These are phyloP conservation scores for Erpornis zantholeuca DNA, from an alignment of 2,113 vertebrate genomes.

Conservation along the genomic window DNA sequence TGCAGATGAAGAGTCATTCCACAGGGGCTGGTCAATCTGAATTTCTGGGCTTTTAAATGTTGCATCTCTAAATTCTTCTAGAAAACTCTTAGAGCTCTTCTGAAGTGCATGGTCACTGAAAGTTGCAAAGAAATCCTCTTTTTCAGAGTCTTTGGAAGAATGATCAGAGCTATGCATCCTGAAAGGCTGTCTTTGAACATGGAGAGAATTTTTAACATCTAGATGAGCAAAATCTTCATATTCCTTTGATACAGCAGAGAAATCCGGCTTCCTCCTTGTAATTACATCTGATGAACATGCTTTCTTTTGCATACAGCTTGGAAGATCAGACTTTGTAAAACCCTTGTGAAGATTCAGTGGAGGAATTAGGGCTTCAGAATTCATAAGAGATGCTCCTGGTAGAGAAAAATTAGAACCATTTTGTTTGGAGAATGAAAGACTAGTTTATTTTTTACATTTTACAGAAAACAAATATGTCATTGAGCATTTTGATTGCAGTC, in stretches of 20 bases:
- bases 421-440: background rate
- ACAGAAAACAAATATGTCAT: background rate
- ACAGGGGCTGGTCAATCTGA: background rate
- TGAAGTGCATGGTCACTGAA: background rate
- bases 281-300: background rate
- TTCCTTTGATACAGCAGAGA: background rate
- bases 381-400: background rate
- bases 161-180: background rate
- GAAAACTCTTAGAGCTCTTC: background rate
- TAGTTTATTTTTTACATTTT: background rate
- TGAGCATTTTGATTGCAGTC: background rate
- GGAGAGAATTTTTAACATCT: background rate
- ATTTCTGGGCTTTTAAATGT: background rate
- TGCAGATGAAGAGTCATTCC: background rate
- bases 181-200: background rate
- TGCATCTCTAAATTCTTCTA: background rate
- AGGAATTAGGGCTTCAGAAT: conserved; percentile 15
- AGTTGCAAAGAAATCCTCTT: background rate
- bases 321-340: background rate
- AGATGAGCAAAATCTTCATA: background rate
- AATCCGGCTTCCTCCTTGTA: background rate
- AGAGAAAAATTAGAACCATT: conserved; percentile 44
- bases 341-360: background rate
- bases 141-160: background rate
- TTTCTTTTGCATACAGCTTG: background rate